Conservation (phyloP, 2,888 invertebrate species). For the Charanyca ferruginea region DNA sequence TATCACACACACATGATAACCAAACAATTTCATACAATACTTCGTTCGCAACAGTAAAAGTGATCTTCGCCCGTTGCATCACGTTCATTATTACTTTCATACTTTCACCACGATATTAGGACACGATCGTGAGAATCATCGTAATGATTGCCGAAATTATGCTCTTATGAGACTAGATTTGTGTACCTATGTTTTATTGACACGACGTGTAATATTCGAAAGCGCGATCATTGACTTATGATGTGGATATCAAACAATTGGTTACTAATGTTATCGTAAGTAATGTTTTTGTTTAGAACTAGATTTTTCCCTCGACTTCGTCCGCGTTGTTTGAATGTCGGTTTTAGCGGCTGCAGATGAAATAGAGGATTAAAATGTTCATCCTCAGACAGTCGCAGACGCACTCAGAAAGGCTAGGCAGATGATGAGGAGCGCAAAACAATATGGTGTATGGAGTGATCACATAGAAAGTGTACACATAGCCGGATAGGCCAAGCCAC, state of each 20-base stretch:
- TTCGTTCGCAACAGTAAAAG: slow-evolving; percentile 32
- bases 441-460: no score
- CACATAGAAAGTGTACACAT: no score
- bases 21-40: slow-evolving; percentile 23
- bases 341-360: no score
- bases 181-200: slow-evolving; percentile 22
- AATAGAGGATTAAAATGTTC: no score
- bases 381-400: no score
- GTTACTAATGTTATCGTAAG: background rate
- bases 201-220: slow-evolving; percentile 23
- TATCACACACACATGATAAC: background rate
- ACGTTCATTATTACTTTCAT: slow-evolving; percentile 43
- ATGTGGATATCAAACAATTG: slow-evolving; percentile 9
- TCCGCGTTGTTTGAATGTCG: no score
- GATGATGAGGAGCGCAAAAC: no score
- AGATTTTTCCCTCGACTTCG: no score
- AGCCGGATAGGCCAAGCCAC: no score
- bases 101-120: slow-evolving; percentile 53
- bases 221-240: slow-evolving; percentile 19
- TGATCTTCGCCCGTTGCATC: slow-evolving; percentile 34
- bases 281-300: background rate
- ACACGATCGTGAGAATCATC: slow-evolving; percentile 52
- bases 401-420: no score
- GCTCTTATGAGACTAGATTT: background rate
- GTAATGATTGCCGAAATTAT: slow-evolving; percentile 40